Conservation (phyloP, 2,113 vertebrate genomes). For the Egretta garzetta region DNA sequence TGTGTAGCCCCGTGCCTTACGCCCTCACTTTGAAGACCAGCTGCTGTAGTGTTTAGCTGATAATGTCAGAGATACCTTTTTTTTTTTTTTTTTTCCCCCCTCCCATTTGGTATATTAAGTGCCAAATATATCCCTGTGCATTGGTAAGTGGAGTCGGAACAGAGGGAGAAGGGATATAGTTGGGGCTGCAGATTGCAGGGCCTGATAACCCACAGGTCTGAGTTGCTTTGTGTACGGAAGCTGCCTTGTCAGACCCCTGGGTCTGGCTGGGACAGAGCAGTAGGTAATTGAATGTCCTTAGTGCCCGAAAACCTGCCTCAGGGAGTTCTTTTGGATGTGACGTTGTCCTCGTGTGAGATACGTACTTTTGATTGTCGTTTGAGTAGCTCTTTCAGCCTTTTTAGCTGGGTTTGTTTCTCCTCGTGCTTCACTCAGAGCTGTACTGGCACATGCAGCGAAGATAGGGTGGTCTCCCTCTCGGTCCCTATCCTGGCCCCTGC, state of each 20-base stretch:
- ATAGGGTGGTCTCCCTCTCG: neutral
- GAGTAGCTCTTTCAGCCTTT: neutral
- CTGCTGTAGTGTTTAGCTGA: neutral
- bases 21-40: neutral
- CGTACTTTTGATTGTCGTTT: neutral
- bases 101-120: neutral
- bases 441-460: neutral
- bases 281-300: neutral
- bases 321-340: neutral
- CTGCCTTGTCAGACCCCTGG: neutral
- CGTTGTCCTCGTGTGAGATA: neutral
- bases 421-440: neutral
- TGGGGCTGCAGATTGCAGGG: neutral
- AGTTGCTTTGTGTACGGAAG: neutral
- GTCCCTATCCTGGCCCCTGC: neutral
- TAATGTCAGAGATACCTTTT: neutral
- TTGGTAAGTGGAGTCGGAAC: neutral
- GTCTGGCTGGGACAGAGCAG: neutral
- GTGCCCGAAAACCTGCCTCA: neutral
- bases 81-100: neutral
- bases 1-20: neutral
- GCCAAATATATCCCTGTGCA: neutral
- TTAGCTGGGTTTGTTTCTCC: neutral
- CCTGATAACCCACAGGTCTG: neutral
- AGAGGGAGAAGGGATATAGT: neutral